Conservation (phyloP, 2,888 invertebrate species). For the Leistus spinibarbis region DNA sequence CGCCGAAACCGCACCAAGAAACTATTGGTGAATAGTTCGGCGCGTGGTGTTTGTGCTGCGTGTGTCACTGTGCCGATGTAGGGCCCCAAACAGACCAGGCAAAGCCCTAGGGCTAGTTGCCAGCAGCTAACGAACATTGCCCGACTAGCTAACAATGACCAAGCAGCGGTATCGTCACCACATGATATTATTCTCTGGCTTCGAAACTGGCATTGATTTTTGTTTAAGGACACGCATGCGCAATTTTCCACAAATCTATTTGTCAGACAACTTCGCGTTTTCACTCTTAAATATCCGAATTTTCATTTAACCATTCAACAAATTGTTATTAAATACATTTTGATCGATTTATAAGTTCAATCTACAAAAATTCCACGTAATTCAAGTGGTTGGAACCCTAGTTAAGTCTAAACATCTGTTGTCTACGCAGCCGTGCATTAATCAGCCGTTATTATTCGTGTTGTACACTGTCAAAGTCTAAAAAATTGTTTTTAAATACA, state of each 20-base stretch:
- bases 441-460: too few relatives aligned
- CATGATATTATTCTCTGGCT: not conserved
- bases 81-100: conserved; percentile 9
- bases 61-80: not conserved
- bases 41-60: not conserved
- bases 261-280: not conserved
- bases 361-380: too few relatives aligned
- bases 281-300: not conserved
- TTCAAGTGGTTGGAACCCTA: too few relatives aligned
- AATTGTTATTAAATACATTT: not conserved
- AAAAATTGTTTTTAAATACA: too few relatives aligned
- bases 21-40: conserved; percentile 91
- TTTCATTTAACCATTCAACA: not conserved
- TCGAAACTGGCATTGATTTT: not conserved
- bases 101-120: conserved; percentile 19
- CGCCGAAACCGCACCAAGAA: conserved; percentile 90
- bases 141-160: conserved; percentile 15
- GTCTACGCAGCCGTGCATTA: too few relatives aligned
- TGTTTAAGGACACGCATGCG: not conserved
- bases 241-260: not conserved
- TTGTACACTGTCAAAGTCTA: too few relatives aligned
- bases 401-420: too few relatives aligned
- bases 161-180: not conserved
- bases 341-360: not conserved
- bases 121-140: conserved; percentile 16